A percentile compares a stretch with the other conserved stretches of the same genome.
These are phyloP conservation scores for Chironomus tentans DNA, from an alignment of 2,888 invertebrate species.

Conservation along the genomic window DNA sequence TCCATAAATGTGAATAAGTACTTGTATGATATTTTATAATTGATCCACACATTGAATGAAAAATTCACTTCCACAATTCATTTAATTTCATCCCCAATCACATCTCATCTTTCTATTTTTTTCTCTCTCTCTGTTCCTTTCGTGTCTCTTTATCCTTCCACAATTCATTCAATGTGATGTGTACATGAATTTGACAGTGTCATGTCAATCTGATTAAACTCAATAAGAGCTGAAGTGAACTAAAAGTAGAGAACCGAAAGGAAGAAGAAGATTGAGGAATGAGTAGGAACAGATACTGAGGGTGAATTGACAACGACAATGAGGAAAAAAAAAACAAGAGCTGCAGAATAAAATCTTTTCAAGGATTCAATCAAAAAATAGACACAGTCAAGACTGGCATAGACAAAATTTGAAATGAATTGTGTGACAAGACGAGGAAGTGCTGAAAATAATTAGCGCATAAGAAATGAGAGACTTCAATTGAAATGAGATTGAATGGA, in stretches of 20 bases:
- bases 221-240: background rate
- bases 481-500: background rate
- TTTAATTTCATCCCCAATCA: background rate
- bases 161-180: constrained; percentile 4
- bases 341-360: background rate
- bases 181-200: constrained; percentile 24
- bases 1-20: too few relatives aligned
- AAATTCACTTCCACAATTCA: too few relatives aligned
- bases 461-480: too few relatives aligned
- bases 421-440: background rate
- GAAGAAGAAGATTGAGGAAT: background rate
- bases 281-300: background rate
- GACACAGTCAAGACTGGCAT: background rate
- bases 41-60: too few relatives aligned
- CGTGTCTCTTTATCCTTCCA: background rate
- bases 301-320: too few relatives aligned
- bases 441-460: background rate
- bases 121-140: background rate
- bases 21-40: too few relatives aligned
- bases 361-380: background rate
- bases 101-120: background rate
- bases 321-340: background rate
- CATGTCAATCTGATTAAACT: constrained; percentile 26
- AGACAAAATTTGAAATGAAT: background rate
- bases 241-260: background rate